phyloP scores from a whole-genome alignment of 1,140 invertebrate genomes.

The Zaprionus capensis region DNA sequence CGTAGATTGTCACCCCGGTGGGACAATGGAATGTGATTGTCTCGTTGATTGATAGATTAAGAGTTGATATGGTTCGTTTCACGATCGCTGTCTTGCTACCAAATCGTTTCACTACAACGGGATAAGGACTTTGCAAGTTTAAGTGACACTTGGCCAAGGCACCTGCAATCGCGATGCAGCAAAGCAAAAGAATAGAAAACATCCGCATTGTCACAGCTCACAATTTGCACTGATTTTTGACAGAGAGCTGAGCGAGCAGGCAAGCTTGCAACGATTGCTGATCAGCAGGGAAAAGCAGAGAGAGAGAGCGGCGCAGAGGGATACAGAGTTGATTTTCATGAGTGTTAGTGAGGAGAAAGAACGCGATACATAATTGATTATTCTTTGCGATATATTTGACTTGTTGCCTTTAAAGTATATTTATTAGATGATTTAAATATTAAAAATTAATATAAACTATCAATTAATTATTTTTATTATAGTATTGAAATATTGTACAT shows the following conservation, averaged over 20 bases:
- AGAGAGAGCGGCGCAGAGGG: not conserved
- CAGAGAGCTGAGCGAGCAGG: not conserved
- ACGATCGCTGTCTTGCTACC: slow-evolving; percentile 35
- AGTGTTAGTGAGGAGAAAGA: no score
- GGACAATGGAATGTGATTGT: slow-evolving; percentile 31
- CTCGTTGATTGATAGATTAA: slow-evolving; percentile 15
- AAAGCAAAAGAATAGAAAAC: not conserved
- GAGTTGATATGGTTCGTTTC: not conserved
- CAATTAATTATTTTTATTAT: no score
- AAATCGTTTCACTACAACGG: slow-evolving; percentile 33
- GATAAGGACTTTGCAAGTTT: not conserved
- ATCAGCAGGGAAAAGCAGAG: not conserved
- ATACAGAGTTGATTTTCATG: not conserved
- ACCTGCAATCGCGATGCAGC: not conserved
- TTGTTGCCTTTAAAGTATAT: no score
- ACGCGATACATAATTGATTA: no score
- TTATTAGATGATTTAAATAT: no score
- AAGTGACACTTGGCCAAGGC: slow-evolving; percentile 1
- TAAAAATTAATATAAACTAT: no score
- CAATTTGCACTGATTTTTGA: slow-evolving; percentile 9
- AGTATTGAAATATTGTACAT: no score
- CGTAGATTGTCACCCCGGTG: slow-evolving; percentile 4
- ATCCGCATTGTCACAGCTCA: slow-evolving; percentile 7
- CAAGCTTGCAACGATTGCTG: no score
- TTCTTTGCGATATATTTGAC: no score